A percentile compares a stretch with the other conserved stretches of the same genome.
Evolutionary conservation across 1,140 invertebrate species (phyloP).

Genomic region (Lepidurus packardi): DNA sequence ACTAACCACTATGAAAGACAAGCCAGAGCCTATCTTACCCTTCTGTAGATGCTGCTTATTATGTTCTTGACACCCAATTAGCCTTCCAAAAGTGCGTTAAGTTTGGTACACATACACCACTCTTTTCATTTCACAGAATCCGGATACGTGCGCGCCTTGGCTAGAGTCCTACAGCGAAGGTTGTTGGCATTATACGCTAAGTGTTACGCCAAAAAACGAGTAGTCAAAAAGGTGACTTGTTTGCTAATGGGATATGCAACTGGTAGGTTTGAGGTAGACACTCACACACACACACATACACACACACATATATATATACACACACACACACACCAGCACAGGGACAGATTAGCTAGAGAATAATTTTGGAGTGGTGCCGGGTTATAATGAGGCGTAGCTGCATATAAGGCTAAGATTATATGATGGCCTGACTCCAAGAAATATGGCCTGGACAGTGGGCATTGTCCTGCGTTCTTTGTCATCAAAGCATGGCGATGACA

Average conservation of each 20-base stretch:
- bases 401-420: neutral
- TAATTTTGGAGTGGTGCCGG: neutral
- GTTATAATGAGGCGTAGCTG: constrained; percentile 6
- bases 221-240: neutral
- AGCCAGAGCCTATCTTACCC: constrained; percentile 13
- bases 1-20: constrained; percentile 19
- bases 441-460: neutral
- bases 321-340: neutral
- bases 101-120: constrained; percentile 2
- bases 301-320: too few species aligned
- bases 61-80: constrained; percentile 11
- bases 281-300: too few species aligned
- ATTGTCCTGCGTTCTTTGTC: neutral
- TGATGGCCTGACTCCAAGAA: neutral
- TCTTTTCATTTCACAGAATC: neutral
- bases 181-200: neutral
- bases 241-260: neutral
- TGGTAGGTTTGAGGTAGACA: neutral
- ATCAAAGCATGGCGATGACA: neutral
- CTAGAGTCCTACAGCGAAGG: neutral
- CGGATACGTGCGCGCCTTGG: neutral
- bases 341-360: neutral
- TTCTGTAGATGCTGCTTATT: constrained; percentile 5
- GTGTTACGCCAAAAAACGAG: neutral
- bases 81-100: constrained; percentile 7